These are phyloP conservation scores for Octonoba sinensis DNA, from an alignment of 2,888 invertebrate species.

Conservation along the genomic window DNA sequence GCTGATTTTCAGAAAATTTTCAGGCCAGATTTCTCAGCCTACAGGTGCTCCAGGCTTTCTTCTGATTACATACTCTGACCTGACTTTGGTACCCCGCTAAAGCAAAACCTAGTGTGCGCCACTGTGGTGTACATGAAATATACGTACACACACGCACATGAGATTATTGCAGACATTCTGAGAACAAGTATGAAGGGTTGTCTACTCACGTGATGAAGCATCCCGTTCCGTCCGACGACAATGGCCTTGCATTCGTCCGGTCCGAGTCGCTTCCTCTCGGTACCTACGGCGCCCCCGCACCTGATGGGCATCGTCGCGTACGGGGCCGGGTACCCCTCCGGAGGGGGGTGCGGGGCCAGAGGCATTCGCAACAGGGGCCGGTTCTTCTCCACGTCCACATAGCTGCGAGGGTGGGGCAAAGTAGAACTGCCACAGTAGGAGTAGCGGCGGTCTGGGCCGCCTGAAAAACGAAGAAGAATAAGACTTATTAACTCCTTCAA, in stretches of 20 bases:
- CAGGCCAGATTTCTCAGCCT: no score
- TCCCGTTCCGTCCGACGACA: slow-evolving; percentile 37
- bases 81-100: no score
- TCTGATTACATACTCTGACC: no score
- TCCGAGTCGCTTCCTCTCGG: slow-evolving; percentile 21
- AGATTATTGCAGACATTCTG: no score
- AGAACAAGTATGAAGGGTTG: no score
- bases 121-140: no score
- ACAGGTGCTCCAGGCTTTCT: no score
- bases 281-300: slow-evolving; percentile 27
- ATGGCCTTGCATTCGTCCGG: slow-evolving; percentile 40
- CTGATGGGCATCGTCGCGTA: slow-evolving; percentile 66
- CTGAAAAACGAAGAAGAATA: slow-evolving; percentile 18
- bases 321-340: slow-evolving; percentile 63
- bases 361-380: slow-evolving; percentile 57
- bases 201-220: slow-evolving; percentile 60
- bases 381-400: slow-evolving; percentile 58
- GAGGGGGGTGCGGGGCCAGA: slow-evolving; percentile 55
- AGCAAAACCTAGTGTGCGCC: no score
- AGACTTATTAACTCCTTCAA: no score
- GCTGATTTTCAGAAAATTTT: no score
- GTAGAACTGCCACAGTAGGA: slow-evolving; percentile 64
- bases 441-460: slow-evolving; percentile 61
- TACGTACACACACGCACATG: no score
- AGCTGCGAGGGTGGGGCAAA: slow-evolving; percentile 62